A percentile compares a stretch with the other conserved stretches of the same genome.
Conservation (phyloP, 1,140 invertebrate genomes). For the Triops cancriformis region DNA sequence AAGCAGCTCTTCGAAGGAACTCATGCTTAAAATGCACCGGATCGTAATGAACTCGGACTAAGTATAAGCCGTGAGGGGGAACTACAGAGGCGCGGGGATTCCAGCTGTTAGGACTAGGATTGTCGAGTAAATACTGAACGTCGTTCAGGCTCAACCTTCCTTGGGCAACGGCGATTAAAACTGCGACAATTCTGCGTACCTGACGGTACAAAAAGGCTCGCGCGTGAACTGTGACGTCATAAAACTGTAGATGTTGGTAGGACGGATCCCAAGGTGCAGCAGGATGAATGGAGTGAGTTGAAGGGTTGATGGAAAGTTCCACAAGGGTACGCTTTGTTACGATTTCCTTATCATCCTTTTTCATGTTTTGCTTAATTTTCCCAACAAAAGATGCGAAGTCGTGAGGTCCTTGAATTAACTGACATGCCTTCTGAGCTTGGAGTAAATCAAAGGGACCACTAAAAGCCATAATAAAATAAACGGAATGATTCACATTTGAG, state of each 20-base stretch:
- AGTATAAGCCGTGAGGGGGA: constrained; percentile 57
- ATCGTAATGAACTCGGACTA: constrained; percentile 57
- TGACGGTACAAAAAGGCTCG: constrained; percentile 62
- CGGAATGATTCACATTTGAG: constrained; percentile 25
- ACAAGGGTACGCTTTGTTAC: constrained; percentile 25
- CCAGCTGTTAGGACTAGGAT: constrained; percentile 61
- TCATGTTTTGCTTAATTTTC: constrained; percentile 35
- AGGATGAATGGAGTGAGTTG: constrained; percentile 33
- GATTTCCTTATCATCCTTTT: background rate
- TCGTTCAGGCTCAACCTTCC: constrained; percentile 50
- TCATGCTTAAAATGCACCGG: constrained; percentile 34
- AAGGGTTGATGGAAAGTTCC: constrained; percentile 33
- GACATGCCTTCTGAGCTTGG: constrained; percentile 44
- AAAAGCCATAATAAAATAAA: constrained; percentile 41
- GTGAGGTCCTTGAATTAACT: constrained; percentile 51
- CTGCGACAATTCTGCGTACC: constrained; percentile 62
- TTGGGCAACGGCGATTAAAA: constrained; percentile 49
- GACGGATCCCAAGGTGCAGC: constrained; percentile 37
- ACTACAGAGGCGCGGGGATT: constrained; percentile 40
- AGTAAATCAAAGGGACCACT: constrained; percentile 48
- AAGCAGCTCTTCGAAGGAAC: constrained; percentile 6
- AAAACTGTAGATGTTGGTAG: constrained; percentile 49
- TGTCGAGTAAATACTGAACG: constrained; percentile 59
- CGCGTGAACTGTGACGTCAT: constrained; percentile 52
- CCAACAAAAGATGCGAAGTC: constrained; percentile 59